A percentile compares a stretch with the other conserved stretches of the same genome.
Conservation (phyloP, 2,888 invertebrate species). For the Rhagonycha lutea region DNA sequence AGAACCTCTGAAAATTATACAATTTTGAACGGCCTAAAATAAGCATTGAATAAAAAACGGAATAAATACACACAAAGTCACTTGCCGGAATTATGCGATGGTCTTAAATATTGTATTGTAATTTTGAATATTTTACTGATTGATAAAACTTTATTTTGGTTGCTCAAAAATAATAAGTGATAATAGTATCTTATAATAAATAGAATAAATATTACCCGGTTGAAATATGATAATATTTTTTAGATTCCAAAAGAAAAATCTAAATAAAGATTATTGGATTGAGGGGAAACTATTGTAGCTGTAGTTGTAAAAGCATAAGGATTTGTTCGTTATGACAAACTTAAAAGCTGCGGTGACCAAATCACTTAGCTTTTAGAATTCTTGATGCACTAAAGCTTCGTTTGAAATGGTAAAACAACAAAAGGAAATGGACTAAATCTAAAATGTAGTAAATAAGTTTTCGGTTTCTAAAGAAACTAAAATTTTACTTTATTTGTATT, state of each 20-base stretch:
- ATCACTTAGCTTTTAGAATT: constrained; percentile 20
- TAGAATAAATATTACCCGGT: no score
- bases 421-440: constrained; percentile 26
- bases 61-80: no score
- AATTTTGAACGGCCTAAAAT: no score
- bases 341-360: constrained; percentile 29
- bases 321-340: constrained; percentile 30
- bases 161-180: no score
- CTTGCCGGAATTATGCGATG: no score
- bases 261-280: constrained; percentile 24
- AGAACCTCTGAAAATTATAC: no score
- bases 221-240: background rate
- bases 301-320: constrained; percentile 28
- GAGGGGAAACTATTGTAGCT: constrained; percentile 22
- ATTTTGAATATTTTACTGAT: no score
- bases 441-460: constrained; percentile 25
- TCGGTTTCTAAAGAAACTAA: constrained; percentile 15
- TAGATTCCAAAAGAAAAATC: background rate
- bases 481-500: background rate
- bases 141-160: no score
- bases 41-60: no score
- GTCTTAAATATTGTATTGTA: no score
- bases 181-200: no score
- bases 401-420: constrained; percentile 26
- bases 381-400: constrained; percentile 7